Percentiles rank a stretch among this genome's conserved stretches.
These are phyloP conservation scores for Sylvia borin DNA, from an alignment of 2,797 vertebrate species.

Conservation along the genomic window DNA sequence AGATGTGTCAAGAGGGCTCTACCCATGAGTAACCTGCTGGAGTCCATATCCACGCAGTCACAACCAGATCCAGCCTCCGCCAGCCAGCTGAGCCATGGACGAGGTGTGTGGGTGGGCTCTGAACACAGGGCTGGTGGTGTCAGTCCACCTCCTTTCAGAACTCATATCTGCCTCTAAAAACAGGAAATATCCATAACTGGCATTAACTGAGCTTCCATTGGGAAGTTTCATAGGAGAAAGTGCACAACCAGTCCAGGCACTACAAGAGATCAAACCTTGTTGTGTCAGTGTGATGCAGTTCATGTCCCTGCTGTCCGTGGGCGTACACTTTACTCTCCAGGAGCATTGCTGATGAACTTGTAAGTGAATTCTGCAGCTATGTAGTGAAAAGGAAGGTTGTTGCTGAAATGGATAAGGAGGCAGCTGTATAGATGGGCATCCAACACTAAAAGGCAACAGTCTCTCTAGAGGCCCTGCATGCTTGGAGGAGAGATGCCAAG, in stretches of 20 bases:
- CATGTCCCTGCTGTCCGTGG: not conserved
- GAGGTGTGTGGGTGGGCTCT: not conserved
- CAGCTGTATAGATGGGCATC: not conserved
- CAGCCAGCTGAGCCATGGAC: fast-evolving
- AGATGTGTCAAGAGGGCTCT: not conserved
- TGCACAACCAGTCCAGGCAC: not conserved
- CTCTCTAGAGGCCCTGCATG: not conserved
- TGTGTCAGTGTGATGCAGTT: not conserved
- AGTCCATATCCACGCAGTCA: not conserved
- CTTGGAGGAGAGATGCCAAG: not conserved
- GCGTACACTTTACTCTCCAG: not conserved
- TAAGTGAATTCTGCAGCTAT: not conserved
- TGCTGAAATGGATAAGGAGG: not conserved
- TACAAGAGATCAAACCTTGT: not conserved
- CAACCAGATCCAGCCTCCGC: not conserved
- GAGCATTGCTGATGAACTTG: not conserved
- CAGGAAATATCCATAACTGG: not conserved
- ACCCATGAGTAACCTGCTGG: not conserved
- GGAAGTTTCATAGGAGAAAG: not conserved
- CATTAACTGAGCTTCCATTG: not conserved
- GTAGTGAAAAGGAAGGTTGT: not conserved
- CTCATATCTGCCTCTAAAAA: not conserved
- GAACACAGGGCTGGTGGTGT: not conserved
- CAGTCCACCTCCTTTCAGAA: not conserved
- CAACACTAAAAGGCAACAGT: not conserved